phyloP scores from a whole-genome alignment of 2,797 vertebrate species.

The Tarsius wallacei region DNA sequence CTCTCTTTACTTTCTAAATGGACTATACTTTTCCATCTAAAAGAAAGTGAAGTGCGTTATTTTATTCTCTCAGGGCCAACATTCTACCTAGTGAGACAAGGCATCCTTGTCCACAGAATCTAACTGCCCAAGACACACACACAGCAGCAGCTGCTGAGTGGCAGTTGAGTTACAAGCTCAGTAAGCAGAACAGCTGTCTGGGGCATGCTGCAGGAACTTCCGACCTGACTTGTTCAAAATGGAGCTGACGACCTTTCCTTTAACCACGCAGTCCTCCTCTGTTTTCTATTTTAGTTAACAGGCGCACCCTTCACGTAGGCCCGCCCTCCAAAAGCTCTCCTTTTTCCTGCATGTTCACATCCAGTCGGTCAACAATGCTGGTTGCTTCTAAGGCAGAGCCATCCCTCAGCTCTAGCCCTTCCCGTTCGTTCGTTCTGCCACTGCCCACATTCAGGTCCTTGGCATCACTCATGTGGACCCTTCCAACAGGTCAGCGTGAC shows the following conservation, averaged over 20 bases:
- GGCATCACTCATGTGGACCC: neutral
- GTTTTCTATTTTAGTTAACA: slow-evolving; percentile 52
- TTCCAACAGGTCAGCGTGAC: neutral
- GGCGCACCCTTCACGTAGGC: neutral
- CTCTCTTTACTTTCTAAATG: too few relatives aligned
- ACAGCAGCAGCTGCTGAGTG: neutral
- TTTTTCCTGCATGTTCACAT: neutral
- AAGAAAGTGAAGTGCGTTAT: neutral
- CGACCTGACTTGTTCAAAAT: slow-evolving; percentile 11
- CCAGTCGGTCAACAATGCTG: neutral
- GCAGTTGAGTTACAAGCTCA: neutral
- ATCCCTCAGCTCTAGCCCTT: neutral
- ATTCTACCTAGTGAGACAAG: neutral
- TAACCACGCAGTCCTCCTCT: neutral
- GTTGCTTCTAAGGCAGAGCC: neutral
- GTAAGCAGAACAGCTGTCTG: neutral
- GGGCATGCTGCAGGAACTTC: neutral
- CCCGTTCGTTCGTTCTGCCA: neutral
- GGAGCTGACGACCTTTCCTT: neutral
- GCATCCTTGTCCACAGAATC: neutral
- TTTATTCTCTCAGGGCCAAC: neutral
- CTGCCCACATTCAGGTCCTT: neutral
- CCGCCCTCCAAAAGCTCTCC: neutral
- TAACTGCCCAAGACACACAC: neutral
- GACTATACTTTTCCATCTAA: too few relatives aligned